Evolutionary conservation across 2,888 invertebrate species (phyloP).

Genomic region (Rotaria socialis): DNA sequence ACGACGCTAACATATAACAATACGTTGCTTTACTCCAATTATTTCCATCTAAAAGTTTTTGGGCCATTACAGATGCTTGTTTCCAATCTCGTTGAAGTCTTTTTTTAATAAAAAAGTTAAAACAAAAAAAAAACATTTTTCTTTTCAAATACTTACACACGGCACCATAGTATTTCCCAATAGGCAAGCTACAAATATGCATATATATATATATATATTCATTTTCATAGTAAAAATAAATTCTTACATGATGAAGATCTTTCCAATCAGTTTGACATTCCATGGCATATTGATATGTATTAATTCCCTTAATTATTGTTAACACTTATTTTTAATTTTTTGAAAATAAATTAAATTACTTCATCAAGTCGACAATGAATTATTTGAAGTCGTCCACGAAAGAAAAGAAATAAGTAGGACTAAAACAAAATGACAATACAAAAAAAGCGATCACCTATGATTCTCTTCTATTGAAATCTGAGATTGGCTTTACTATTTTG

Average conservation of each 20-base stretch:
- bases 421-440: slow-evolving; percentile 52
- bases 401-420: slow-evolving; percentile 86
- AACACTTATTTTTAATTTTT: neutral
- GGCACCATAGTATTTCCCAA: slow-evolving; percentile 88
- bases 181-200: slow-evolving; percentile 58
- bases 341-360: slow-evolving; percentile 49
- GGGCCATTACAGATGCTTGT: slow-evolving; percentile 71
- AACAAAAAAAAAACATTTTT: slow-evolving; percentile 50
- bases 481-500: neutral
- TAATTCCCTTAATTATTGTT: slow-evolving; percentile 63
- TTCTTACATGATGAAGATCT: slow-evolving; percentile 84
- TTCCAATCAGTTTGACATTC: slow-evolving; percentile 77
- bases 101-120: too few relatives aligned
- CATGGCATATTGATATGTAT: slow-evolving; percentile 75
- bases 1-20: slow-evolving; percentile 62
- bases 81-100: slow-evolving; percentile 68
- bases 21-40: slow-evolving; percentile 88
- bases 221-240: too few relatives aligned
- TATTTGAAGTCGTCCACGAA: slow-evolving; percentile 78
- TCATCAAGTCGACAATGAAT: slow-evolving; percentile 72
- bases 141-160: slow-evolving; percentile 66
- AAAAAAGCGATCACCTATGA: slow-evolving; percentile 27
- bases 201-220: too few relatives aligned
- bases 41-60: slow-evolving; percentile 71
- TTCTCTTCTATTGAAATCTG: slow-evolving; percentile 38